phyloP scores from a whole-genome alignment of 2,888 invertebrate genomes.

The Petrophora chlorosata region DNA sequence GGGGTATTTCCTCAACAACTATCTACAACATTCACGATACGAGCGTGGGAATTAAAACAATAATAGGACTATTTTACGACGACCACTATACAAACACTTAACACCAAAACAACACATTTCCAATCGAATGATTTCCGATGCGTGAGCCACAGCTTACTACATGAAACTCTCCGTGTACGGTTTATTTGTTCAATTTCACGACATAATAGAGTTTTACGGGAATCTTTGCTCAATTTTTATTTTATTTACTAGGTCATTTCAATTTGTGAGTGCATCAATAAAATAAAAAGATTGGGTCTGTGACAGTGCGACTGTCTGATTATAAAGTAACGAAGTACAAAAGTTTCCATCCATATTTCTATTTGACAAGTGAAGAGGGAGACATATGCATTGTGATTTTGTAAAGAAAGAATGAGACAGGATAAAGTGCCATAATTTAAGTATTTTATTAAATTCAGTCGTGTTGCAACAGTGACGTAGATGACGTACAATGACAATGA shows the following conservation, averaged over 20 bases:
- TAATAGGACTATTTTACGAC: slow-evolving; percentile 50
- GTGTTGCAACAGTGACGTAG: too few species aligned
- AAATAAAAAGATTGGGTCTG: too few species aligned
- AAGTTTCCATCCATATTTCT: too few species aligned
- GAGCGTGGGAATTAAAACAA: slow-evolving; percentile 65
- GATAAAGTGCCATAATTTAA: too few species aligned
- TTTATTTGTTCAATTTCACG: slow-evolving; percentile 52
- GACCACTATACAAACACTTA: slow-evolving; percentile 54
- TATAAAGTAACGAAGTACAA: too few species aligned
- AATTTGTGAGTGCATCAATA: too few species aligned
- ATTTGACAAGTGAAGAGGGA: too few species aligned
- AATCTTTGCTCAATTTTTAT: slow-evolving; percentile 44
- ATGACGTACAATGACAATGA: too few species aligned
- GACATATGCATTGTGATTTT: too few species aligned
- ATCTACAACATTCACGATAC: slow-evolving; percentile 60
- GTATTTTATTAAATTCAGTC: too few species aligned
- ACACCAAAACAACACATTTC: slow-evolving; percentile 41
- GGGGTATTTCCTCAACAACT: slow-evolving; percentile 50
- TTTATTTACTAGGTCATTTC: slow-evolving; percentile 53
- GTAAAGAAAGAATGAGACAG: too few species aligned
- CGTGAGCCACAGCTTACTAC: slow-evolving; percentile 44
- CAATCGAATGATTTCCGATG: slow-evolving; percentile 18
- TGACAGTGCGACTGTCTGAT: too few species aligned
- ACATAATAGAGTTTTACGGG: slow-evolving; percentile 56
- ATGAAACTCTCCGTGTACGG: slow-evolving; percentile 49